Evolutionary conservation across 2,888 invertebrate genomes (phyloP).

Genomic region (Cephus pygmeus): DNA sequence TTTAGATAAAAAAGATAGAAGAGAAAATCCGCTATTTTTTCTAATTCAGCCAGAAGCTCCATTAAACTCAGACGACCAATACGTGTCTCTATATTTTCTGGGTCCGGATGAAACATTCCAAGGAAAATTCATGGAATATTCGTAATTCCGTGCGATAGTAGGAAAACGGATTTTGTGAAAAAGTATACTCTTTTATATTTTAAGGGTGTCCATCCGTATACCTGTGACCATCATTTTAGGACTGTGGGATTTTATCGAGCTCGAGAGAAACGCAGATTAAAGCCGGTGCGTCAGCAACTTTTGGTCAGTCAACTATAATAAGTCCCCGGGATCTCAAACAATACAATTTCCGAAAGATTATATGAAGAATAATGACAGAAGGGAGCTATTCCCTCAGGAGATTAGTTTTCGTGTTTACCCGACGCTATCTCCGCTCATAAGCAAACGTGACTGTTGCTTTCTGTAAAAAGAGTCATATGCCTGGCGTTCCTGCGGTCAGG

Average conservation of each 20-base stretch:
- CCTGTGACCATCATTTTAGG: background rate
- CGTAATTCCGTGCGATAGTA: background rate
- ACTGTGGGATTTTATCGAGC: constrained; percentile 1
- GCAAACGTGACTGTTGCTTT: constrained; percentile 49
- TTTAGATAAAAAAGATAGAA: background rate
- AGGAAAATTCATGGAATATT: background rate
- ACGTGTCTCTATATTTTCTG: background rate
- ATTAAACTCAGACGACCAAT: background rate
- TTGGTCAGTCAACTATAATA: constrained; percentile 42
- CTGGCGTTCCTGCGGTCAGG: background rate
- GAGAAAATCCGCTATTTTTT: too few relatives aligned
- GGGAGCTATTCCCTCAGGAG: constrained; percentile 22
- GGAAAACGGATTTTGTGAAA: background rate
- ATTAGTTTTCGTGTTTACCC: constrained; percentile 50
- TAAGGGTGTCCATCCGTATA: background rate
- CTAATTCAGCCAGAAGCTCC: too few relatives aligned
- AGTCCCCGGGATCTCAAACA: constrained; percentile 44
- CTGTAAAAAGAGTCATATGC: constrained; percentile 26
- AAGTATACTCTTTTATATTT: background rate
- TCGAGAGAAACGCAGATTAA: constrained; percentile 40
- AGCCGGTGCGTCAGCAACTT: constrained; percentile 56
- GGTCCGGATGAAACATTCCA: background rate
- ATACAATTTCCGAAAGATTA: constrained; percentile 55
- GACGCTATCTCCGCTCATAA: constrained; percentile 38
- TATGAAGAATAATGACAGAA: constrained; percentile 47